Evolutionary conservation across 2,888 invertebrate genomes (phyloP).

Genomic region (Ferdinandea cuprea): DNA sequence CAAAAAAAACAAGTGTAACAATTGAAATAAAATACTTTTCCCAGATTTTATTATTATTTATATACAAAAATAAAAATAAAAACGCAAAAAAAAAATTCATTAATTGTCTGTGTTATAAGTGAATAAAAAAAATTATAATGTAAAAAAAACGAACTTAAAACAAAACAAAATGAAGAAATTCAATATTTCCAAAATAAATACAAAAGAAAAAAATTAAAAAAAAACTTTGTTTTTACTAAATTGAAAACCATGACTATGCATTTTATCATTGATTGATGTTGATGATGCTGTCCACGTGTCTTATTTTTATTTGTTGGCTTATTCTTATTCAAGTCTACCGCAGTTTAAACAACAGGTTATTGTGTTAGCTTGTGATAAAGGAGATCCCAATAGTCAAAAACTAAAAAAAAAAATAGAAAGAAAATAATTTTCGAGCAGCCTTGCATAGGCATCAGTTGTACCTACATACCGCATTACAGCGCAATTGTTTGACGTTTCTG

Average conservation of each 20-base stretch:
- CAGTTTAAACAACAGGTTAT: too few relatives aligned
- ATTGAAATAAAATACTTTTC: constrained; percentile 67
- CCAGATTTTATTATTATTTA: constrained; percentile 75
- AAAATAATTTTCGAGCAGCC: neutral
- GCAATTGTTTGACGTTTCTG: too few relatives aligned
- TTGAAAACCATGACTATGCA: too few relatives aligned
- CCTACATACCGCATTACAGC: too few relatives aligned
- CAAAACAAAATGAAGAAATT: constrained; percentile 68
- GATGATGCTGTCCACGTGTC: too few relatives aligned
- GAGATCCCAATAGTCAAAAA: neutral
- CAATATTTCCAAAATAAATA: constrained; percentile 73
- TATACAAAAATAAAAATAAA: constrained; percentile 71
- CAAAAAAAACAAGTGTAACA: constrained; percentile 63
- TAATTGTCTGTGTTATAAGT: constrained; percentile 77
- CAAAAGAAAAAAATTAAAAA: constrained; percentile 73
- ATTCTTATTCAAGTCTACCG: too few relatives aligned
- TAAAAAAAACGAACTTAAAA: constrained; percentile 65
- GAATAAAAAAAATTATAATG: constrained; percentile 59
- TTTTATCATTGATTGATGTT: too few relatives aligned
- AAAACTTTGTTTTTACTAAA: constrained; percentile 9
- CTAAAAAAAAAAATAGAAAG: too few relatives aligned
- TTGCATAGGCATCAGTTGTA: too few relatives aligned
- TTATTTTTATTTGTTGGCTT: too few relatives aligned
- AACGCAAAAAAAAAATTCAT: constrained; percentile 72
- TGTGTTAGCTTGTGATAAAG: too few relatives aligned